Conservation (phyloP, 2,113 vertebrate species). For the Pterocles burchelli region DNA sequence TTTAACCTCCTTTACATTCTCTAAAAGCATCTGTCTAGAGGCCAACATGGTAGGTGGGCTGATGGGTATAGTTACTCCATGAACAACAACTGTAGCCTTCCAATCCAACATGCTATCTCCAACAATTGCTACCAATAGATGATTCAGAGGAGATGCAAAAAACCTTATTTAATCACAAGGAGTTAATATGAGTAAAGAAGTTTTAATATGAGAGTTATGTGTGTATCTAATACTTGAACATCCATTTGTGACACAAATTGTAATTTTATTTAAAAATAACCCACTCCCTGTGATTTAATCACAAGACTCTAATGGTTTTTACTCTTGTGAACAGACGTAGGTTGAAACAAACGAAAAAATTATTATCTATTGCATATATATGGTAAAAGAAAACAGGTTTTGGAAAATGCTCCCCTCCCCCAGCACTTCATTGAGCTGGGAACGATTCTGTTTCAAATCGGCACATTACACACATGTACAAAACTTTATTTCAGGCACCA, state of each 20-base stretch:
- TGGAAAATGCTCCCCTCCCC: not conserved
- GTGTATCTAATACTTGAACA: not conserved
- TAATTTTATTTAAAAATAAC: not conserved
- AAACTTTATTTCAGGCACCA: not conserved
- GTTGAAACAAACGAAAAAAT: not conserved
- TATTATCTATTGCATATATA: not conserved
- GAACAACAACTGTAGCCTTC: not conserved
- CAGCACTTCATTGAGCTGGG: not conserved
- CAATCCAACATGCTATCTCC: not conserved
- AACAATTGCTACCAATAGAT: not conserved
- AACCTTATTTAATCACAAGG: fast-evolving
- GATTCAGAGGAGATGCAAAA: not conserved
- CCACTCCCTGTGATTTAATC: not conserved
- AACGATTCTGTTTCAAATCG: not conserved
- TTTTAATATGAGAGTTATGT: not conserved
- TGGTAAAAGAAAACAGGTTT: not conserved
- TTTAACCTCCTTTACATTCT: not conserved
- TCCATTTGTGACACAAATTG: not conserved
- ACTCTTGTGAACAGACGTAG: not conserved
- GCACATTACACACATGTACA: not conserved
- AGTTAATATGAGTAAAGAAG: not conserved
- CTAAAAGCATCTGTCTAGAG: not conserved
- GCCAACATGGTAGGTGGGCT: not conserved
- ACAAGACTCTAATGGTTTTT: not conserved
- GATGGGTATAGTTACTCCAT: not conserved